Base-by-base conservation (phyloP, 2,113 vertebrate species). In the Aldabrachelys gigantea region DNA sequence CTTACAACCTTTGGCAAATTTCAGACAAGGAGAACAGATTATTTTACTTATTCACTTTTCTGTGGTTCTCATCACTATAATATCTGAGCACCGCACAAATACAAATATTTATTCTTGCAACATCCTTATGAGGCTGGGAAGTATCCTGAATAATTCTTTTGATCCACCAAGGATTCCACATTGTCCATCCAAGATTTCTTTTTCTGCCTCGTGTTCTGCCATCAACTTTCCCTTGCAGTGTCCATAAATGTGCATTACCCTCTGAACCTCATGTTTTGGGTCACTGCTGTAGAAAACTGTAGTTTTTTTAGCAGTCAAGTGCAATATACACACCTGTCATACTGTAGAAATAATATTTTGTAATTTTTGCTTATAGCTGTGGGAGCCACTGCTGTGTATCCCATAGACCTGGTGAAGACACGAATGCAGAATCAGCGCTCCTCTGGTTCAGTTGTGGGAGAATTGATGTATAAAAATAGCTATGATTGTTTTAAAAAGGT, bases 401-500 rank as follows among this genome's bases (percentile, higher is more conserved):
- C 99, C 87, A 99, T 99, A 85, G 99, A 99, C 96, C 98, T 99
- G 98, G 99, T 99, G 98, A 99, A 99, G 98, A 99, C 99, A 6
- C 99, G 99, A 14, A 99, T 99, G 99, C 99, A 99, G 97, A 99
- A 99, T 98, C 99, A 99, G 94, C 99, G 99, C 79, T 98, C 99
- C 96, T 98, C 98, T 0, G 98, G 99, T 82, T 99, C 99, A 87
- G 99, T 99, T 0, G 98, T 99, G 21, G 99, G 99, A 84, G 99
- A 99, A 93, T 88, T 99, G 97, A 99, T 99, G 99, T 99, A 99
- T 95, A 99, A 99, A 97, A 99, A 98, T 98, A 99, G 99, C 97
- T 99, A 99, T 59, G 99, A 99, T 98, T 99, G 99, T 91, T 99
- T 99, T 79, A 99, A 99, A 98, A 99, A 99, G 93, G 99, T 99